Base-by-base conservation (phyloP, 2,113 vertebrate genomes). In the Otis tarda region DNA sequence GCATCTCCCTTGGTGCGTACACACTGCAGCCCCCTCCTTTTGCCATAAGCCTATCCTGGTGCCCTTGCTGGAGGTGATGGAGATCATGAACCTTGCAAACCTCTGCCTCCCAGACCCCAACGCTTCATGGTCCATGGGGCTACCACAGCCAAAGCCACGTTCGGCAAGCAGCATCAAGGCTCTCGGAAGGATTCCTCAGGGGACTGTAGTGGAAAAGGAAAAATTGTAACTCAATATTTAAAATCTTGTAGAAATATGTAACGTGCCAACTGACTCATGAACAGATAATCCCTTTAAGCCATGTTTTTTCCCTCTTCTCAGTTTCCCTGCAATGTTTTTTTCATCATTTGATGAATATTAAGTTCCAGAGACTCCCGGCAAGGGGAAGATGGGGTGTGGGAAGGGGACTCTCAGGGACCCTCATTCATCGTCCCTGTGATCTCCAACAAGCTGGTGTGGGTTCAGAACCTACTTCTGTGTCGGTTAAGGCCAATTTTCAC, bases 371-470 rank as follows among this genome's bases (percentile, higher is more conserved):
- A 18, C 11, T 67, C 24, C 31, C 4, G 7, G 22, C 31, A 19
- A 33, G 31, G 31, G 28, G 39, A 85, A 45, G 71, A 27, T 6
- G 22, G 11, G n/a, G 52, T 0, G 4, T 50, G 52, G 31, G 23
- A 64, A 75, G 15, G 7, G 30, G 68, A 45, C 21, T 23, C 41
- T 43, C 35, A 45, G 28, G 27, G 59, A 61, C 20, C 2, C 21
- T 53, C 64, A 30, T 14, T n/a, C 24, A 19, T 28, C 2, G 0
- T 31, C 5, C 0, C 61, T 60, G 31, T 57, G 35, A 49, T 21
- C 5, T 81, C 17, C 87, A 27, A 1, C 2, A 3, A 57, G 50
- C 18, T 80, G 35, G 2, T 70, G 69, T 23, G 56, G 64, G 64
- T 52, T 78, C 86, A 85, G 50, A 68, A 73, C 49, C 4, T 61